These are phyloP conservation scores for Distichodus sexfasciatus DNA, from an alignment of 2,797 vertebrate genomes.

Conservation along the genomic window DNA sequence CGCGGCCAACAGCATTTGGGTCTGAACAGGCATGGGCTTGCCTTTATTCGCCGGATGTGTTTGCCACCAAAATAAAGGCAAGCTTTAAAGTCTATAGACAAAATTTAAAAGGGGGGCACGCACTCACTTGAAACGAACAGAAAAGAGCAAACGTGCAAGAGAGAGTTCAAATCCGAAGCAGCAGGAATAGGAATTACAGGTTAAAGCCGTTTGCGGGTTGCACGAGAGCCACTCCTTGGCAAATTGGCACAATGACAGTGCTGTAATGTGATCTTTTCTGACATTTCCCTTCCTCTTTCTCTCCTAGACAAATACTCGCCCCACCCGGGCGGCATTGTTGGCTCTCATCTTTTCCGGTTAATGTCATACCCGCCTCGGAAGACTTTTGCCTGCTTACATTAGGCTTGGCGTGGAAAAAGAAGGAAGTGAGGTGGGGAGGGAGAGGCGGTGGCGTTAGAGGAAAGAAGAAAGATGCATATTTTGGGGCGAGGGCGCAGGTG, in stretches of 20 bases:
- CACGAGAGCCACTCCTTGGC: neutral
- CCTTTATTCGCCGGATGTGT: neutral
- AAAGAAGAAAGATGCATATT: too few species aligned
- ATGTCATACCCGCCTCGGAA: constrained; percentile 39
- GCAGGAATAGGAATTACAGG: neutral
- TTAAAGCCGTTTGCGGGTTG: neutral
- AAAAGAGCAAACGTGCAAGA: neutral
- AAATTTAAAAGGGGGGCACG: neutral
- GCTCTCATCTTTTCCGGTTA: constrained; percentile 9
- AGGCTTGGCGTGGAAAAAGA: constrained; percentile 30
- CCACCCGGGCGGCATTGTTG: constrained; percentile 1
- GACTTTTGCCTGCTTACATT: constrained; percentile 23
- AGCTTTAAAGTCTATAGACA: neutral
- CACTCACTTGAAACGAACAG: neutral
- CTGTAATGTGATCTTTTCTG: constrained; percentile 1
- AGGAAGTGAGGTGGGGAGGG: constrained; percentile 32
- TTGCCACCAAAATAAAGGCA: constrained; percentile 19
- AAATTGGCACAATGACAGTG: neutral
- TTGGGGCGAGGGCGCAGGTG: constrained; percentile 45
- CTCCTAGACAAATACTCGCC: neutral
- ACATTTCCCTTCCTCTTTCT: constrained; percentile 9
- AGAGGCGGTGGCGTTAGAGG: too few species aligned
- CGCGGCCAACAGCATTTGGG: neutral
- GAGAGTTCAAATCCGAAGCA: neutral
- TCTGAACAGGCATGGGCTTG: neutral